Evolutionary conservation across 2,888 invertebrate genomes (phyloP).

Genomic region (Cataglyphis rosenhaueri): DNA sequence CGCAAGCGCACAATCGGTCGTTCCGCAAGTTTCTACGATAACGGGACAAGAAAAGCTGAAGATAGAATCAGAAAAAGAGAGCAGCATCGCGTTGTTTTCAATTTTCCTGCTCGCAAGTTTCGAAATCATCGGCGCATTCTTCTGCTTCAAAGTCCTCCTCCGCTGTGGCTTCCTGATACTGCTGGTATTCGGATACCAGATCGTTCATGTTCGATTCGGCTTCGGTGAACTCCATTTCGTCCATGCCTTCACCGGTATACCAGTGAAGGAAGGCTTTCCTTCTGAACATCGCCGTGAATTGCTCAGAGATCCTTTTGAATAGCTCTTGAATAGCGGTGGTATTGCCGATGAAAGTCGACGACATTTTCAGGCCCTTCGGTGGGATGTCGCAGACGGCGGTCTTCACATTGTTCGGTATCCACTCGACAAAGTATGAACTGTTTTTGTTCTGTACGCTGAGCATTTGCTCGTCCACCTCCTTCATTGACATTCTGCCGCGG

Average conservation of each 20-base stretch:
- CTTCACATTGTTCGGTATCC: conserved; percentile 94
- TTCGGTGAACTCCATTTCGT: conserved; percentile 99
- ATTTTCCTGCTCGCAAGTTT: conserved; percentile 83
- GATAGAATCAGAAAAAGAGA: not conserved
- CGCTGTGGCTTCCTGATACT: conserved; percentile 96
- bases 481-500: conserved; percentile 91
- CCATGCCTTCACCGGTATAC: conserved; percentile 99
- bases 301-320: conserved; percentile 95
- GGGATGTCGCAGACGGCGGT: conserved; percentile 94
- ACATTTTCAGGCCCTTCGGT: conserved; percentile 93
- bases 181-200: conserved; percentile 97
- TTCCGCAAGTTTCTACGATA: not conserved
- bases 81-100: not conserved
- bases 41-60: conserved; percentile 34
- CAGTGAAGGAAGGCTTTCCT: conserved; percentile 99
- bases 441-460: conserved; percentile 90
- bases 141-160: conserved; percentile 95
- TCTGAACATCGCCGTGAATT: conserved; percentile 98
- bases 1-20: not conserved
- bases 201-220: conserved; percentile 99
- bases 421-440: conserved; percentile 89
- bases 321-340: conserved; percentile 95
- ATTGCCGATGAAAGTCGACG: conserved; percentile 95
- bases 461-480: conserved; percentile 92
- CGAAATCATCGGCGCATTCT: conserved; percentile 88